Evolutionary conservation across 2,113 vertebrate genomes (phyloP).

Genomic region (Sturnira hondurensis): DNA sequence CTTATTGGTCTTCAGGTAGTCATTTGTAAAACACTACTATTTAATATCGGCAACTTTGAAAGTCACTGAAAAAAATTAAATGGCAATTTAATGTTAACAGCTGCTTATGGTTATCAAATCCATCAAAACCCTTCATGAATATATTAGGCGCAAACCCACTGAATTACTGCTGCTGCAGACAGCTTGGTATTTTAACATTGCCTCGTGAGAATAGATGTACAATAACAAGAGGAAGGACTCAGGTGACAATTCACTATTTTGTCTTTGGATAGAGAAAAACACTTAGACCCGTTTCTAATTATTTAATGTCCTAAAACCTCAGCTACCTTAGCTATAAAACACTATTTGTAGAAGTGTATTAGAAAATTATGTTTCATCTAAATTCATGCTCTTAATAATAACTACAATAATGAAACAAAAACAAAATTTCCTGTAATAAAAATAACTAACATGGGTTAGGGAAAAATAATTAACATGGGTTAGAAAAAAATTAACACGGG

Average conservation of each 20-base stretch:
- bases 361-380: not conserved
- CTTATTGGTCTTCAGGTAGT: slow-evolving; percentile 57
- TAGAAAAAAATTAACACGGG: slow-evolving; percentile 19
- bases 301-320: slow-evolving; percentile 28
- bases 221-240: slow-evolving; percentile 11
- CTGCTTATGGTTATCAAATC: slow-evolving; percentile 74
- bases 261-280: slow-evolving; percentile 15
- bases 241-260: slow-evolving; percentile 12
- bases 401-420: slow-evolving; percentile 17
- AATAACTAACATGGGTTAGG: not conserved
- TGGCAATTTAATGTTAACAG: slow-evolving; percentile 76
- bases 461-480: slow-evolving; percentile 14
- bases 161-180: slow-evolving; percentile 64
- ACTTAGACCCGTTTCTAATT: slow-evolving; percentile 13
- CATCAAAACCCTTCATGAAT: slow-evolving; percentile 75
- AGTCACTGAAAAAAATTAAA: slow-evolving; percentile 76
- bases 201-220: slow-evolving; percentile 51
- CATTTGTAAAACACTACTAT: slow-evolving; percentile 67
- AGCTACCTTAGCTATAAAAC: slow-evolving; percentile 7
- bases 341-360: not conserved
- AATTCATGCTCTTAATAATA: slow-evolving; percentile 15
- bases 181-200: slow-evolving; percentile 73
- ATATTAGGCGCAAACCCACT: slow-evolving; percentile 57
- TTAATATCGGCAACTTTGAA: slow-evolving; percentile 76
- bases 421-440: not conserved